phyloP scores from a whole-genome alignment of 2,797 vertebrate species.

The Aplochiton taeniatus region DNA sequence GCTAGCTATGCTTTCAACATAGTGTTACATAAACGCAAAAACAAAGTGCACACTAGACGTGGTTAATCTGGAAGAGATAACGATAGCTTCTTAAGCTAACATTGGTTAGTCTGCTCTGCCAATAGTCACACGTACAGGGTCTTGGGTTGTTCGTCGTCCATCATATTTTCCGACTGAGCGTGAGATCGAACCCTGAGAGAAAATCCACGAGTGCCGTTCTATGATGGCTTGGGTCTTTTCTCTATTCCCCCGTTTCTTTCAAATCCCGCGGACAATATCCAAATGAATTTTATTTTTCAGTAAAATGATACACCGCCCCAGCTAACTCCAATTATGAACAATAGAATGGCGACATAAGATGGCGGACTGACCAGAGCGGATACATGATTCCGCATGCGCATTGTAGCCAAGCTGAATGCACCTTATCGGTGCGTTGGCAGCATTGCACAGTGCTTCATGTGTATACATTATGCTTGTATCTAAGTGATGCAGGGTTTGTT shows the following conservation, averaged over 20 bases:
- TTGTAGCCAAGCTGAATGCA: not conserved
- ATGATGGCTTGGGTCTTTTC: slow-evolving; percentile 9
- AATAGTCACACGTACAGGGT: slow-evolving; percentile 72
- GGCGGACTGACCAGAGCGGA: slow-evolving; percentile 65
- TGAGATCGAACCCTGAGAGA: slow-evolving; percentile 68
- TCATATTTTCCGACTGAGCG: slow-evolving; percentile 67
- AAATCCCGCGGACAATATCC: slow-evolving; percentile 38
- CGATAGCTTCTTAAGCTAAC: not conserved
- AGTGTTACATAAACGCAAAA: too few relatives aligned
- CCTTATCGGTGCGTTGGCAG: too few relatives aligned
- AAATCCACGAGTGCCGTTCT: slow-evolving; percentile 66
- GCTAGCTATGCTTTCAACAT: too few relatives aligned
- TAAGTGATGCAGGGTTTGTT: too few relatives aligned
- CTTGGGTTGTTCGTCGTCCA: slow-evolving; percentile 80
- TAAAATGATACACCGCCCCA: slow-evolving; percentile 51
- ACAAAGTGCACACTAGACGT: too few relatives aligned
- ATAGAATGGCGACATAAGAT: slow-evolving; percentile 76
- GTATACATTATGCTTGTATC: too few relatives aligned
- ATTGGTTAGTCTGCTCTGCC: not conserved
- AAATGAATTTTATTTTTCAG: slow-evolving; percentile 46
- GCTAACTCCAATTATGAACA: slow-evolving; percentile 72
- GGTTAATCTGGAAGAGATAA: too few relatives aligned
- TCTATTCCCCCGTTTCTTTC: slow-evolving; percentile 14
- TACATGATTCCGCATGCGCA: slow-evolving; percentile 40
- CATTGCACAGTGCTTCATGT: too few relatives aligned